Evolutionary conservation across 1,140 invertebrate genomes (phyloP), one percentile per base, ranked within the genome.

Genomic region (Zaprionus tsacasi): DNA sequence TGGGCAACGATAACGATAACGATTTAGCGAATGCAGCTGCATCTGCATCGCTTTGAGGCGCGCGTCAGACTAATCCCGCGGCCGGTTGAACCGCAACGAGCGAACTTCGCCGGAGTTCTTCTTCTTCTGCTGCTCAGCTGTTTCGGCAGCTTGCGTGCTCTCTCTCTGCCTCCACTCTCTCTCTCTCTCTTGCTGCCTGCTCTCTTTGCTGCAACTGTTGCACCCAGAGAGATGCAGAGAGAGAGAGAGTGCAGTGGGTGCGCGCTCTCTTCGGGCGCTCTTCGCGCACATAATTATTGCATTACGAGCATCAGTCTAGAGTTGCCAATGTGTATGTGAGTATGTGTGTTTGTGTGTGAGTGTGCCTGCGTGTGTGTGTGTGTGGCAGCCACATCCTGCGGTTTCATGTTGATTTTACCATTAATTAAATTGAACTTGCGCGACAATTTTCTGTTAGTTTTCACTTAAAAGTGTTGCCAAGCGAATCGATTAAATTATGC

Each of bases 51-150:
- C 78, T 70, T 78, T 75, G 74, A 83, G 85, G 88, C 85, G 85
- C 83, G 78, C 73, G 78, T 74, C 70, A 83, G 80, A 88, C 83
- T 88, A 79, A 88, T 82, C 17, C 45, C 40, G 61, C 83, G 80
- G 78, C 85, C 77, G 80, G 82, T 80, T 61, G 52, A 57, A 27
- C 36, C 55, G 48, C 68, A 60, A 57, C 65, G 65, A 79, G 54
- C 65, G 61, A 79, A 82, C 76, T 87, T 82, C 45, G 35, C 38
- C 52, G 54, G 55, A 72, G 81, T 79, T 68, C 72, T 71, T 15
- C 64, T 68, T 10, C 45, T 48, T 8, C 43, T 45, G 8, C 50
- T 30, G 50, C 63, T 43, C 71, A 61, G 65, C 65, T 74, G 65
- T 70, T 70, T 43, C 35, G 10, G 35, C 36, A 21, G 38, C 38